phyloP scores from a whole-genome alignment of 1,140 invertebrate genomes.

The Bombyx mori region ASM3026992v2 NC_085129.1:9038001-9038500 shows the following conservation, averaged over 20 bases:
- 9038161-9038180: no score
- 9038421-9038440: constrained; percentile 60
- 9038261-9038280: constrained; percentile 47
- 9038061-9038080: no score
- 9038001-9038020: no score
- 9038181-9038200: constrained; percentile 17
- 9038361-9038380: background rate
- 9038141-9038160: no score
- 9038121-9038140: no score
- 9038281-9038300: constrained; percentile 33
- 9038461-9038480: constrained; percentile 52
- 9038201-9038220: constrained; percentile 39
- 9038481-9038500: constrained; percentile 51
- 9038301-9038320: constrained; percentile 41
- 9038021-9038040: no score
- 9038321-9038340: background rate
- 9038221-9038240: constrained; percentile 46
- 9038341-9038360: background rate
- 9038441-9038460: constrained; percentile 41
- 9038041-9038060: no score
- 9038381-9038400: background rate
- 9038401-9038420: constrained; percentile 8
- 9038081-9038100: no score
- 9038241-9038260: constrained; percentile 51
- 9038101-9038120: no score